Evolutionary conservation across 2,113 vertebrate species (phyloP).

Genomic region (Camarhynchus parvulus): DNA sequence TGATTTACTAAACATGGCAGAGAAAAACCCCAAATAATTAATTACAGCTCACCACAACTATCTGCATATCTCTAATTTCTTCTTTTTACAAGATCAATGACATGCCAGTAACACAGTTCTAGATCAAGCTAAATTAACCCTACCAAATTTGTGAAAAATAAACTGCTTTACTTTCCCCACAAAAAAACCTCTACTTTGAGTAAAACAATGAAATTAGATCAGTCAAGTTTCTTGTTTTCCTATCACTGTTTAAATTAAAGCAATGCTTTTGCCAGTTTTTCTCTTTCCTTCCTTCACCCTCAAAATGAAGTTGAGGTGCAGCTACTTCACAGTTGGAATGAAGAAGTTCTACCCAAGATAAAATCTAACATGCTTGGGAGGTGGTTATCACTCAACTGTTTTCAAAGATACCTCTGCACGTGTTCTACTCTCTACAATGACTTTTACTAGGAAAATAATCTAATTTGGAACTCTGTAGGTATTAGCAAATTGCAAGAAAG

Average conservation of each 20-base stretch:
- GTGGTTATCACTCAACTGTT: background rate
- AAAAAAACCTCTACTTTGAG: background rate
- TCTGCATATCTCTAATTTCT: background rate
- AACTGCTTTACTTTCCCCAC: background rate
- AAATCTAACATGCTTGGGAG: background rate
- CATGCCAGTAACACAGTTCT: background rate
- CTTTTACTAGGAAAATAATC: background rate
- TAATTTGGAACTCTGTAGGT: background rate
- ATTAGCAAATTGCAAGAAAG: background rate
- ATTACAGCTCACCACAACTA: background rate
- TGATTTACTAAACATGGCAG: slow-evolving; percentile 86
- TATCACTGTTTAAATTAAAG: background rate
- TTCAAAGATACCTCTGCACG: background rate
- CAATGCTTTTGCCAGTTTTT: background rate
- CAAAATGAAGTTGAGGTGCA: background rate
- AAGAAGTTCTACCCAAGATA: background rate
- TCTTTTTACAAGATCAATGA: background rate
- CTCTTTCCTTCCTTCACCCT: background rate
- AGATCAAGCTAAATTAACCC: background rate
- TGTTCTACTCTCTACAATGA: background rate
- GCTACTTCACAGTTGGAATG: background rate
- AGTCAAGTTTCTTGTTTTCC: background rate
- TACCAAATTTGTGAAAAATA: background rate
- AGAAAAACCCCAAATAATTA: background rate
- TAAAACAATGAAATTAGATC: background rate